These are phyloP conservation scores for Drosophila ercepeae DNA, from an alignment of 1,140 invertebrate genomes.

Conservation along the genomic window DNA sequence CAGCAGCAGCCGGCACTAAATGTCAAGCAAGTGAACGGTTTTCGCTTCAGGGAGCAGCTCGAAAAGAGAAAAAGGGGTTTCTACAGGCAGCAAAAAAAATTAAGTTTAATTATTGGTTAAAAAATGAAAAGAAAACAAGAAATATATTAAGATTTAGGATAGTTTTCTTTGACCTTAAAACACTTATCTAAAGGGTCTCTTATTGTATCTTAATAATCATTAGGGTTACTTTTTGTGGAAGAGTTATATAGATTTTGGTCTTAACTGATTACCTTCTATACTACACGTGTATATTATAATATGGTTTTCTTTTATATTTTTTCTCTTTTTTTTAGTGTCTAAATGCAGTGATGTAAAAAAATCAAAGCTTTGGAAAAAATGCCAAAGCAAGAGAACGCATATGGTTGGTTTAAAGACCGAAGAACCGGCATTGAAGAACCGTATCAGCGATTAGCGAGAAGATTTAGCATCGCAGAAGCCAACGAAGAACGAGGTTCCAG, in stretches of 20 bases:
- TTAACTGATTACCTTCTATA: too few species aligned
- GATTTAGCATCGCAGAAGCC: neutral
- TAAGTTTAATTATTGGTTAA: too few species aligned
- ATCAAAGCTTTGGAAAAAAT: constrained; percentile 3
- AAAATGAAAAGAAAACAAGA: neutral
- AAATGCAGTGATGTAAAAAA: constrained; percentile 10
- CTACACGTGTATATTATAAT: too few species aligned
- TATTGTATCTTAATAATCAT: too few species aligned
- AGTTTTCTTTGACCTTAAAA: too few species aligned
- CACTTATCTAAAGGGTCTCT: too few species aligned
- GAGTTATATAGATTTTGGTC: too few species aligned
- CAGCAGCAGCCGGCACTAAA: constrained; percentile 64
- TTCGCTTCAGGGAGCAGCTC: constrained; percentile 1
- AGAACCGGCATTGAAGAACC: constrained; percentile 11
- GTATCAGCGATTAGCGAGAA: constrained; percentile 6
- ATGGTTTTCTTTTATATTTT: too few species aligned
- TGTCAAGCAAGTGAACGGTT: constrained; percentile 67
- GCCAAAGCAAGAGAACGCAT: constrained; percentile 1
- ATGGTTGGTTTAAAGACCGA: constrained; percentile 13
- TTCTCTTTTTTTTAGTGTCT: constrained; percentile 7
- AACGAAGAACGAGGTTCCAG: neutral
- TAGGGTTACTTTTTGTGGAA: too few species aligned
- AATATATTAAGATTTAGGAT: neutral
- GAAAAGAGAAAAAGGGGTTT: neutral
- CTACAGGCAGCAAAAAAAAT: neutral